These are phyloP conservation scores for Micrastur ruficollis DNA, from an alignment of 2,797 vertebrate species.

Conservation along the genomic window DNA sequence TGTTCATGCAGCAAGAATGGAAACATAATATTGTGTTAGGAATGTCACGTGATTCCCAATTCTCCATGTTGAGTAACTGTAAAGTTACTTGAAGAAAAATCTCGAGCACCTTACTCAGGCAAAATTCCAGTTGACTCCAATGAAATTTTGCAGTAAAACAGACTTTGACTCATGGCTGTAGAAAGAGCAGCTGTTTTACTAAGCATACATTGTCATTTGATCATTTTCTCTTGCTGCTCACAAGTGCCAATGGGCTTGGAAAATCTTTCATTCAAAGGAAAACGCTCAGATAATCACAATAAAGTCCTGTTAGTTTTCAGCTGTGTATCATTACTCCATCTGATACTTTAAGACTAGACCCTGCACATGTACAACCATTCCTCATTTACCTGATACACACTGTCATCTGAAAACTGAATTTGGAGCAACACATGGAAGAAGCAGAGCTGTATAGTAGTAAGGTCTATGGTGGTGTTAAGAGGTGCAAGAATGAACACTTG, in stretches of 20 bases:
- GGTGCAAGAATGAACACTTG: neutral
- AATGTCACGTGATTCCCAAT: neutral
- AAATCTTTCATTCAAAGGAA: neutral
- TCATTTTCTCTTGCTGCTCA: neutral
- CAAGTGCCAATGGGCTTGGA: neutral
- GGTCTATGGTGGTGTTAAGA: neutral
- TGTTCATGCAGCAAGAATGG: conserved; percentile 11
- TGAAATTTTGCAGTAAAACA: neutral
- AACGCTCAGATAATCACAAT: neutral
- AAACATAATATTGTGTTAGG: conserved; percentile 51
- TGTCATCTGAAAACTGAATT: neutral
- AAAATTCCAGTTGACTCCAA: conserved; percentile 35
- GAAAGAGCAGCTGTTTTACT: conserved; percentile 19
- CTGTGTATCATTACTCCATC: neutral
- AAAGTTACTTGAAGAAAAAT: conserved; percentile 42
- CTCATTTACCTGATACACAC: neutral
- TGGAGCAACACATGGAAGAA: neutral
- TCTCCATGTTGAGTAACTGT: conserved; percentile 14
- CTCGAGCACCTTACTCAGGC: neutral
- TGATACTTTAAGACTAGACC: neutral
- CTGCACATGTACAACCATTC: neutral
- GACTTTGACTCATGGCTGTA: neutral
- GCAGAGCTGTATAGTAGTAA: neutral
- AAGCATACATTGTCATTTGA: neutral
- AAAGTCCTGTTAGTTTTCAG: neutral